Conservation (phyloP, 2,113 vertebrate species). For the human region GRCh38 chr13:66975501-66976000, state of each 20-base stretch:
- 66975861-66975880: constrained; percentile 11
- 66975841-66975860: neutral
- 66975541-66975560: neutral
- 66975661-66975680: constrained; percentile 26
- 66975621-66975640: neutral
- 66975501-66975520: neutral
- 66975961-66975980: neutral
- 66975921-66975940: constrained; percentile 43
- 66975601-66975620: neutral
- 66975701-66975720: neutral
- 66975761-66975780: constrained; percentile 18
- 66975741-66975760: constrained; percentile 32
- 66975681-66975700: constrained; percentile 39
- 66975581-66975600: neutral
- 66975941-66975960: neutral
- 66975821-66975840: constrained; percentile 26
- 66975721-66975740: neutral
- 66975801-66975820: constrained; percentile 1
- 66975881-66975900: constrained; percentile 2
- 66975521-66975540: neutral
- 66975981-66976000: neutral
- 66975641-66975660: neutral
- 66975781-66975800: constrained; percentile 27
- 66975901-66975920: neutral
- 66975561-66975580: neutral